phyloP scores from a whole-genome alignment of 2,797 vertebrate species.

The Oophaga sylvatica region DNA sequence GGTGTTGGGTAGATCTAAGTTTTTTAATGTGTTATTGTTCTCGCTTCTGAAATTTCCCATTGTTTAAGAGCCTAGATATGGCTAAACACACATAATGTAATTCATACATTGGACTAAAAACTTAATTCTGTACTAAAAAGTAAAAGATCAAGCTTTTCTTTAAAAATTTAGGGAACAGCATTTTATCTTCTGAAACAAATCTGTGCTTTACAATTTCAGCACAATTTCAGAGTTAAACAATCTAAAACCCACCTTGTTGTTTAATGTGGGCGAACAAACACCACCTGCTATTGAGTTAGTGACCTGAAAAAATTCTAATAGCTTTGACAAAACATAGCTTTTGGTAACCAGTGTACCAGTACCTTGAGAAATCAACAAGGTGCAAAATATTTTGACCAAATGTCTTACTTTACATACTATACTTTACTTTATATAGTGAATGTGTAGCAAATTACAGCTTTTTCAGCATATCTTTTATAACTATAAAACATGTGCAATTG shows the following conservation, averaged over 20 bases:
- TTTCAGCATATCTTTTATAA: not conserved
- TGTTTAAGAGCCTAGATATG: not conserved
- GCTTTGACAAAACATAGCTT: constrained; percentile 24
- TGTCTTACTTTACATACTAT: too few relatives aligned
- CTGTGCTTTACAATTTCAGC: not conserved
- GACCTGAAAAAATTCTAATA: constrained; percentile 43
- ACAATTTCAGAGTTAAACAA: not conserved
- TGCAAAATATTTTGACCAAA: not conserved
- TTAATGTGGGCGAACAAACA: not conserved
- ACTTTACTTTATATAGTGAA: not conserved
- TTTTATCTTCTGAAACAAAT: constrained; percentile 5
- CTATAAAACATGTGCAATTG: not conserved
- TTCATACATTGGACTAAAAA: not conserved
- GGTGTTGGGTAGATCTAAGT: too few relatives aligned
- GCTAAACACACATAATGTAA: not conserved
- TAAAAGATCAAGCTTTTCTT: not conserved
- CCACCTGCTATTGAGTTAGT: constrained; percentile 28
- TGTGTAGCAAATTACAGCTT: not conserved
- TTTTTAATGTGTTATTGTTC: too few relatives aligned
- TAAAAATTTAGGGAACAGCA: not conserved
- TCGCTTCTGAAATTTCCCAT: too few relatives aligned
- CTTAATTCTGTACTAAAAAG: not conserved
- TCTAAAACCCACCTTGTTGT: not conserved
- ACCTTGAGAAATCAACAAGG: constrained; percentile 14
- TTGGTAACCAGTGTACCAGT: not conserved